Evolutionary conservation across 53 echinoderm and acorn worm genomes (phyloP), one percentile per base, ranked within the genome.

Genomic region (Mesocentrotus franciscanus): DNA sequence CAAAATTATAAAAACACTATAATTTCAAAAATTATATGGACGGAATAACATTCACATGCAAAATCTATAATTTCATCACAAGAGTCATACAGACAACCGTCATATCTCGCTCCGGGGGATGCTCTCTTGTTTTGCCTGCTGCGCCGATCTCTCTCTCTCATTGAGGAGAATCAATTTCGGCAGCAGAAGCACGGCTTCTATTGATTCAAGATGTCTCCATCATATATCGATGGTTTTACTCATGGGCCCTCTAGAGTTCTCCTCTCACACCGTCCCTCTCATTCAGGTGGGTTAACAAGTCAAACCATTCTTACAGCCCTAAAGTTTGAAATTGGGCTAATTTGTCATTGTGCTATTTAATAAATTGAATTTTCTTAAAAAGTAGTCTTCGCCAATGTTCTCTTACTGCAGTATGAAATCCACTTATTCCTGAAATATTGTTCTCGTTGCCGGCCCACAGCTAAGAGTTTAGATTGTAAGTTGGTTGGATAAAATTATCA

Each of bases 161-260:
- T 14, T 22, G 75, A 26, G 34, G 34, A 34, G 93, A 93, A 93
- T 93, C 93, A 93, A 93, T 93, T 93, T 78, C 22, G 56, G 79
- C 93, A 79, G 93, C 81, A 32, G 78, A 93, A 93, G 81, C 81
- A 27, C 6, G 79, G 34, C 93, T 78, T 78, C 60, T 93, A 93
- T 93, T 75, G 93, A 93, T 93, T 93, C 30, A 10, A 13, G 59
- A 18, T 56, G 93, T 93, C 93, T 93, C 76, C 56, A 29, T 56
- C 92, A 9, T 56, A 72, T 92, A 92, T 92, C 70, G 75, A 75
- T 74, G 71, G 92, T 70, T 74, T 87, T 71, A 56, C 92, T 74
- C 92, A 91, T 91, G 91, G 91, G 91, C 91, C 91, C 91, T 91
- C 91, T 91, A 91, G 61, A 91, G 91, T 91, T 87, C 87, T 14